Base-by-base conservation (phyloP, 1,140 invertebrate genomes). In the Saxidomus purpurata region DNA sequence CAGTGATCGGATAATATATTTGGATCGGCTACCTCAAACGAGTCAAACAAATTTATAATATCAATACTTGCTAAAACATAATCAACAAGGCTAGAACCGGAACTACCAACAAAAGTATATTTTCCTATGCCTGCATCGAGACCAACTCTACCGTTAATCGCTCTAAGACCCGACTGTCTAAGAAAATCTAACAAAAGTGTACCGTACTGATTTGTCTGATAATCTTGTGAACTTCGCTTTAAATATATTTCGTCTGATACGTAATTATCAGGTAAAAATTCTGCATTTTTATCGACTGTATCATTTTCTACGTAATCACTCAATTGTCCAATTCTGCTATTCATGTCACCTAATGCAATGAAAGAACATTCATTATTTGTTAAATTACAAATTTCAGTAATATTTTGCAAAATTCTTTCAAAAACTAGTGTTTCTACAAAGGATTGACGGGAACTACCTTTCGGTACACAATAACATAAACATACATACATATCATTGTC, bases 1-100 rank as follows among this genome's bases (percentile, higher is more conserved):
- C 79, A 81, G 34, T 81, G 47, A 55, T 81, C 79, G 19, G 79
- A 81, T 34, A 81, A 36, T 55, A 55, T 61, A 81, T 81, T 81
- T 19, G 49, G 47, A 13, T 81, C 52, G 15, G 22, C n/a, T 15
- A 55, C 38, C 22, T 81, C 22, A 81, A 81, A 55, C 17, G 47
- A 55, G n/a, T 28, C n/a, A 36, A 81, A 19, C 31, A 36, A 6
- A 9, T 36, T 34, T 3, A 36, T 55, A 61, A 3, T 28, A 59
- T 17, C 22, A 19, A 4, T 17, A 55, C 17, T 6, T 81, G 28
- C 79, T 15, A 81, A 59, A 19, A 81, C 79, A 55, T 31, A 81
- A 28, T 61, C 47, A 59, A 61, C 38, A 28, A 61, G n/a, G 19
- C 79, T 81, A n/a, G 25, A 15, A 36, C 47, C 52, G 17, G 15